Evolutionary conservation across 2,888 invertebrate genomes (phyloP), one percentile per base, ranked within the genome.

Genomic region (Graphium colonna): DNA sequence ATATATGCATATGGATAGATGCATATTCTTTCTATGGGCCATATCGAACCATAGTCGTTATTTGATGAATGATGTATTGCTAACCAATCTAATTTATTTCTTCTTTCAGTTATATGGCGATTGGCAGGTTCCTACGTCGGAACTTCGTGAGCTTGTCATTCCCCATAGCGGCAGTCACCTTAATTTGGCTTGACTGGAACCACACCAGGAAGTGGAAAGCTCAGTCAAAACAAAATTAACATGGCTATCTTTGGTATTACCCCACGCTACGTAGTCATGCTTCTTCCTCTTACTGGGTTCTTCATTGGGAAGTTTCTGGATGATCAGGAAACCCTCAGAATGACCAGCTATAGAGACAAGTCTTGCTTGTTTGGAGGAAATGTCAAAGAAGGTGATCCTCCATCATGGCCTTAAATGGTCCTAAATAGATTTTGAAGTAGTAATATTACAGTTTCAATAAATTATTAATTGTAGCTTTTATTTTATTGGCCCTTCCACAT

Each of bases 311-410:
- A 88, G 65, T 93, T 77, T 60, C 64, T 96, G 50, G 95, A 96
- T 70, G 79, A 82, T 3, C 86, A 91, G 63, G 95, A 96, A 82
- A 94, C 94, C 0, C 87, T 93, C 56, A 91, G 95, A 51, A 92
- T 95, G 92, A 89, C 91, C 0, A 81, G 78, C 61, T 97, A 93
- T 75, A 91, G 96, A 56, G 96, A 97, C 72, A 96, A 94, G 74
- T 96, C 96, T 68, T 92, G 93, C 45, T 80, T 97, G 36, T 97
- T 93, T 72, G 95, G 94, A 16, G 90, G 94, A 54, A 81, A 73
- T 38, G 82, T 92, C 1, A 92, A 92, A 62, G 91, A 92, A 60
- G 94, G 93, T 5, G 93, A 94, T 56, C 72, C 87, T 63, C 96
- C 96, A 52, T 92, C 94, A 9, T 96, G 96, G 96, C 94, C 94